A percentile compares a stretch with the other conserved stretches of the same genome.
Conservation (phyloP, 2,888 invertebrate genomes). For the Tortrix viridana region DNA sequence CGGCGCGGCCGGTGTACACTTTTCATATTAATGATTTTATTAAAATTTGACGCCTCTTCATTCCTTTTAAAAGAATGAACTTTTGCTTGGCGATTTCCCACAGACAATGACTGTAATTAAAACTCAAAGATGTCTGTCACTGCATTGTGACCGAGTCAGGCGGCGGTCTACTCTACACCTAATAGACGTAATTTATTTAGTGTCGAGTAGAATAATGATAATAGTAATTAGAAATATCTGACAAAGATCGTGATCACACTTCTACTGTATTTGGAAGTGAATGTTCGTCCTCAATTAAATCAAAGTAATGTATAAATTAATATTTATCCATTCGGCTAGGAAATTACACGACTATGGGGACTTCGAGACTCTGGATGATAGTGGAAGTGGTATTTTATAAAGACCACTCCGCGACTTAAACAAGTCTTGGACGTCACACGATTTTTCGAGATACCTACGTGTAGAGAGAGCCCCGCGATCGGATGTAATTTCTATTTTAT, state of each 20-base stretch:
- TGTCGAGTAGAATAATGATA: neutral
- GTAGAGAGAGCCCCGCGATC: too few relatives aligned
- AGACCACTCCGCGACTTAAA: too few relatives aligned
- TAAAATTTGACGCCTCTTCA: neutral
- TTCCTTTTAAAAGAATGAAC: conserved; percentile 7
- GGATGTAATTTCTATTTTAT: too few relatives aligned
- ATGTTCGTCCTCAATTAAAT: neutral
- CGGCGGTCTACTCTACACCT: conserved; percentile 1
- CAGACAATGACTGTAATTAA: conserved; percentile 24
- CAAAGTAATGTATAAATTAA: neutral
- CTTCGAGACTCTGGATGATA: too few relatives aligned
- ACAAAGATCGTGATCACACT: conserved; percentile 2
- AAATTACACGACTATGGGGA: too few relatives aligned
- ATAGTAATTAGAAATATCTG: conserved; percentile 7
- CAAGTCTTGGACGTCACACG: too few relatives aligned
- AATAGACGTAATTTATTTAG: neutral
- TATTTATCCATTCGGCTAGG: too few relatives aligned
- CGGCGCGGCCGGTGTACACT: too few relatives aligned
- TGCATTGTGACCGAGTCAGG: conserved; percentile 13
- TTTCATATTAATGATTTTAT: conserved; percentile 1
- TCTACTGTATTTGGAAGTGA: conserved; percentile 4
- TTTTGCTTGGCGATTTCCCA: conserved; percentile 23
- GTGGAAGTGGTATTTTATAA: too few relatives aligned
- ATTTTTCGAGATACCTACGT: too few relatives aligned
- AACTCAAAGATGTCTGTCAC: conserved; percentile 20